phyloP scores from a whole-genome alignment of 2,113 vertebrate species.

The Ariopsis seemanni region DNA sequence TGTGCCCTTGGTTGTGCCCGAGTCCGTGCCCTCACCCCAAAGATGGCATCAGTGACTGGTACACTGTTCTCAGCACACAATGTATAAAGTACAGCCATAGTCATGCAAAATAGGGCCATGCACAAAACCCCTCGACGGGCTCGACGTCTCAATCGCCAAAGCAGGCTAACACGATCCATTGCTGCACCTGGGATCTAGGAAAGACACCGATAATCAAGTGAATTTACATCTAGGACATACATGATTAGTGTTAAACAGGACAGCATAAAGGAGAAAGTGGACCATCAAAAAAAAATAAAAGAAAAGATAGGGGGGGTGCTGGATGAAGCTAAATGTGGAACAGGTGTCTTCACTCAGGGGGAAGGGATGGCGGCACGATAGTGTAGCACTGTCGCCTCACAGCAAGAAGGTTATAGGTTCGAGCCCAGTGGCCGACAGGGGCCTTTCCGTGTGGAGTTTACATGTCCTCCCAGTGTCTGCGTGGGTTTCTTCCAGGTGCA shows the following conservation, averaged over 20 bases:
- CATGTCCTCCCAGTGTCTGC: no score
- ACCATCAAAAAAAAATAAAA: background rate
- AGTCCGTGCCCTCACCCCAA: slow-evolving; percentile 69
- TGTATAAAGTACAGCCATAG: slow-evolving; percentile 75
- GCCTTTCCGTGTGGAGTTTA: no score
- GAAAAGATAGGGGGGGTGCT: no score
- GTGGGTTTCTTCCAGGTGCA: no score
- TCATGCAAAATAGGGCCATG: slow-evolving; percentile 73
- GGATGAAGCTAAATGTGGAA: no score
- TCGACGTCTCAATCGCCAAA: slow-evolving; percentile 73
- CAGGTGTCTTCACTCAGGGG: no score
- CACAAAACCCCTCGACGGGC: slow-evolving; percentile 71
- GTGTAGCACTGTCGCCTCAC: no score
- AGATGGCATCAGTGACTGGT: slow-evolving; percentile 73
- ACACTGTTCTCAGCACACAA: slow-evolving; percentile 78
- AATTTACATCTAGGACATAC: background rate
- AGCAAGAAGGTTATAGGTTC: no score
- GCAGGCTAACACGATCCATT: slow-evolving; percentile 73
- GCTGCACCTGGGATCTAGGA: slow-evolving; percentile 69
- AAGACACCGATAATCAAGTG: background rate
- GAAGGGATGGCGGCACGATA: no score
- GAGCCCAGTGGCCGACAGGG: no score
- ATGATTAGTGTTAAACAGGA: background rate
- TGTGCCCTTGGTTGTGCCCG: slow-evolving; percentile 73
- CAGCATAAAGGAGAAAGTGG: background rate